These are phyloP conservation scores for Spatula clypeata DNA, from an alignment of 2,797 vertebrate species.

Conservation along the genomic window DNA sequence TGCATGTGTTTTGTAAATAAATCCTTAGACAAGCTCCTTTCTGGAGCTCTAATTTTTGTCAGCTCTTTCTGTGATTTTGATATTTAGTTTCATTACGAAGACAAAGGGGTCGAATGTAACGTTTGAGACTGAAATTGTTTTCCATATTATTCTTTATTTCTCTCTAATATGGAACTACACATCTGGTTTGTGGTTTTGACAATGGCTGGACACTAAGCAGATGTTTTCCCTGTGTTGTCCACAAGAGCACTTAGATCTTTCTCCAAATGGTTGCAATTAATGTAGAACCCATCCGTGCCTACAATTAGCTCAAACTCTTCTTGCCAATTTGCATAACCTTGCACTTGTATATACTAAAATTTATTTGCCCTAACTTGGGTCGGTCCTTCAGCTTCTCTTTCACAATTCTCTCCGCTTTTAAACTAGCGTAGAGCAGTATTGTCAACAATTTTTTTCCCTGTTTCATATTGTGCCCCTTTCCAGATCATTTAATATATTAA, in stretches of 20 bases:
- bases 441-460: not conserved
- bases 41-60: not conserved
- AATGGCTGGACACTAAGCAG: constrained; percentile 60
- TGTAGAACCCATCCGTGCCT: constrained; percentile 36
- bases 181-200: constrained; percentile 64
- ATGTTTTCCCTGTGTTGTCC: constrained; percentile 53
- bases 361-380: not conserved
- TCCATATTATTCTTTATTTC: constrained; percentile 2
- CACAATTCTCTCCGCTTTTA: not conserved
- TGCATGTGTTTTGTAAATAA: not conserved
- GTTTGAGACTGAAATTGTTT: not conserved
- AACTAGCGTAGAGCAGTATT: not conserved
- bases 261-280: constrained; percentile 53
- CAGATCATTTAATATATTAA: constrained; percentile 77
- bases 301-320: constrained; percentile 15
- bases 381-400: not conserved
- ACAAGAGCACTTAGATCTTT: constrained; percentile 56
- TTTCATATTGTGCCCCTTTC: constrained; percentile 44
- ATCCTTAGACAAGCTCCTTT: not conserved
- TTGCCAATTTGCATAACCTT: constrained; percentile 43
- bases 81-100: not conserved
- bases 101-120: rapidly evolving
- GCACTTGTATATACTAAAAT: not conserved
- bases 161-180: constrained; percentile 3
- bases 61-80: not conserved